A percentile compares a stretch with the other conserved stretches of the same genome.
These are phyloP conservation scores for Timema cristinae DNA, from an alignment of 2,888 invertebrate species.

Conservation along the genomic window DNA sequence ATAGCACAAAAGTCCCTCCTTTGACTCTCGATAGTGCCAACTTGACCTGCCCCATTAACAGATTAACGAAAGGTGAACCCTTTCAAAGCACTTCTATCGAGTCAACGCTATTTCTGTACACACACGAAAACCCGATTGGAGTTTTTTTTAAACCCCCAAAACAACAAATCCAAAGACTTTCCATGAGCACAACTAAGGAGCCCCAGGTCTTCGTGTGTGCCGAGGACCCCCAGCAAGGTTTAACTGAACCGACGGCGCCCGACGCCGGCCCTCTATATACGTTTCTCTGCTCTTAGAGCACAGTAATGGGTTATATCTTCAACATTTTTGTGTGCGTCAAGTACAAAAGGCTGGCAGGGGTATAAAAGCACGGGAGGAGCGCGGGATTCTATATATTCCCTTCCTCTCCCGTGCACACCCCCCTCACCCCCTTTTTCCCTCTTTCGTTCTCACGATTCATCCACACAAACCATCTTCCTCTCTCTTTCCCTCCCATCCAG, in stretches of 20 bases:
- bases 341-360: conserved; percentile 31
- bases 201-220: conserved; percentile 5
- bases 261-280: conserved; percentile 30
- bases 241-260: conserved; percentile 28
- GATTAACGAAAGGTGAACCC: too few species aligned
- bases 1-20: too few species aligned
- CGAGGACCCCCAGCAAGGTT: conserved; percentile 17
- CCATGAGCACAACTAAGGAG: too few species aligned
- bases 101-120: too few species aligned
- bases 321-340: conserved; percentile 32
- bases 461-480: not conserved
- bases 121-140: too few species aligned
- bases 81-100: too few species aligned
- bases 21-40: too few species aligned
- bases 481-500: not conserved
- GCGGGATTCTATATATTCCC: conserved; percentile 20
- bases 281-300: conserved; percentile 27
- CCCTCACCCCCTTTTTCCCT: conserved; percentile 14
- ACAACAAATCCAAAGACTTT: too few species aligned
- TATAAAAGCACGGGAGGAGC: conserved; percentile 30
- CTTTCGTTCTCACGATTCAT: conserved; percentile 17
- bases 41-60: too few species aligned
- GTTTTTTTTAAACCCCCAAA: too few species aligned
- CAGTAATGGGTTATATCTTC: conserved; percentile 33
- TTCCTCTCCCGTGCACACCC: conserved; percentile 13